Evolutionary conservation across 2,888 invertebrate species (phyloP), one percentile per base, ranked within the genome.

Genomic region (Gonocerus acuteangulatus): DNA sequence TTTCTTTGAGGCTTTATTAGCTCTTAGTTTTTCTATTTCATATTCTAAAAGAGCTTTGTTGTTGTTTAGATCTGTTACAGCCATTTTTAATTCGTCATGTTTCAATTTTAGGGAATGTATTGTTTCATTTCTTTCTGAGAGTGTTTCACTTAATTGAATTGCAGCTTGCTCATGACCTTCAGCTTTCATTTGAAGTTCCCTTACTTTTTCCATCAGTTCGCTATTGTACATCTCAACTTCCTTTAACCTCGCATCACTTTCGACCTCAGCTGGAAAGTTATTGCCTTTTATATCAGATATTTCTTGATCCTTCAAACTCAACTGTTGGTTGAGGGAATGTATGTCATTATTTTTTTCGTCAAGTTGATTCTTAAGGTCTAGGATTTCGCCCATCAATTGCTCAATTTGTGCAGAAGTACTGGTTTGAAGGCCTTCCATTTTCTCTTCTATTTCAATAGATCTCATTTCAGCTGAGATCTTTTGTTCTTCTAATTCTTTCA

Each of bases 401-500:
- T 56, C 57, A 7, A 19, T 32, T 34, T 57, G 56, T 18, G 9
- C 18, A 19, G 21, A 22, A 16, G 16, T 15, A 16, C 23, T 36
- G 0, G 13, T n/a, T 32, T 48, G 48, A 34, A 57, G 21, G 2
- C 9, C 57, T 11, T 48, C 49, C 15, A 68, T 42, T 63, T 63
- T 66, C 61, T 90, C 89, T 73, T 91, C 90, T 63, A 88, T 73
- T 69, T 89, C 86, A 36, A 87, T 85, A 6, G 85, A 82, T 68
- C 83, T 84, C 71, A 90, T 84, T 77, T 90, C 87, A 1, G 86
- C 82, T 22, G 82, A 82, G n/a, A 89, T 83, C 73, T 85, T 82
- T 3, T 83, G 74, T 67, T 81, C 79, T 48, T 82, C 74, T 2
- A 85, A 66, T 62, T 82, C 80, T 54, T 78, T 77, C 72, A 85